Base-by-base conservation (phyloP, 2,888 invertebrate species). In the Phrixothrix hirtus region DNA sequence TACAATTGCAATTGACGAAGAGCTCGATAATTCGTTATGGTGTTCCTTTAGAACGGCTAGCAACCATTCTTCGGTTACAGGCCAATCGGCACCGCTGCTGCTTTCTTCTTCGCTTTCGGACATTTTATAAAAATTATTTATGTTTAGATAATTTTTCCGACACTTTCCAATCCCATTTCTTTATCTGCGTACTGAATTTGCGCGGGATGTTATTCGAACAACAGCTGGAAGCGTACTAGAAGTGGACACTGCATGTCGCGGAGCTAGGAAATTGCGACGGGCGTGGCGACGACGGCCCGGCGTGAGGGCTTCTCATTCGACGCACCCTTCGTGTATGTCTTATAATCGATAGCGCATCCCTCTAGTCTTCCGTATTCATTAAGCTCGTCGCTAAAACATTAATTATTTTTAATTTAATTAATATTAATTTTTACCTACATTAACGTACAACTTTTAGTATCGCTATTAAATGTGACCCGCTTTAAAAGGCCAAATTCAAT, bases 61-160 rank as follows among this genome's bases (percentile, higher is more conserved):
- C 37, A 83, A 75, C 82, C 82, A 82, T 67, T 81, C 81, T 66
- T 77, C 78, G 39, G 79, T 80, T 49, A 81, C 79, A 38, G 79
- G 80, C 77, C 80, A 81, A 55, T 79, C 78, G 47, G 70, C 68
- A 10, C 63, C 65, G 62, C 70, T 72, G 57, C 75, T 77, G 47
- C 75, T 76, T 42, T 77, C 77, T 36, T 79, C 78, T 61, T 79
- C 80, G 68, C 79, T 79, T 62, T 80, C 80, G 26, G 80, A 79
- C 81, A 81, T 81, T 44, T 17, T 37, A 15, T 6, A 11, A 12
- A 29, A 34, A 7, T 15, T 29, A 16, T 17, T n/a, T n/a, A n/a
- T n/a, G n/a, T n/a, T n/a, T n/a, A 12, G 9, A 12, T 37, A 29
- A 29, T 29, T 48, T 39, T 25, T 17, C 37, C 43, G 7, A 42